Evolutionary conservation across 92 coral and sea anemone species (phyloP), one percentile per base, ranked within the genome.

Genomic region (Desmophyllum pertusum): DNA sequence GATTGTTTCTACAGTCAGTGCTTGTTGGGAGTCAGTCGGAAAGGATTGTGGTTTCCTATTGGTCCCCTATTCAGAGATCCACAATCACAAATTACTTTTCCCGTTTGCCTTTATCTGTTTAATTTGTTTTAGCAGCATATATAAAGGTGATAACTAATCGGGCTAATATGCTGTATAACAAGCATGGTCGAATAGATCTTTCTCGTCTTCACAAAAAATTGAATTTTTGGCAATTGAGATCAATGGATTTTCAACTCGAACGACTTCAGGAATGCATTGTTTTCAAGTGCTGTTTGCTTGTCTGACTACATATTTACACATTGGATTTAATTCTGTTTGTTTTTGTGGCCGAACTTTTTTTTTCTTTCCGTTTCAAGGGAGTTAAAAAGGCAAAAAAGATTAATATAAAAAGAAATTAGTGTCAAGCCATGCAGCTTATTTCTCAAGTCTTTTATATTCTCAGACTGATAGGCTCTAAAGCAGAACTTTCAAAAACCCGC

Each of bases 241-340:
- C 43, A 66, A 66, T 66, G 35, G 25, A 52, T 51, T 31, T 75
- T 50, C n/a, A n/a, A 31, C 41, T 15, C 39, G 64, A 50, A 75
- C 35, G 31, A 33, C 64, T 75, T 75, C 7, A 7, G 25, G 65
- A 52, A 75, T 75, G 79, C 65, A 37, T 75, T 51, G 79, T 75
- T 51, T 17, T 3, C 19, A 73, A 45, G 78, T 30, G 19, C 61
- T 51, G 79, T 52, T 52, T 75, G 45, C 48, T 18, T 35, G 6
- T 10, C 42, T 29, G 4, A 3, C 14, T 31, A 51, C 45, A 75
- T 52, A 75, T 50, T 75, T 75, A 10, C 45, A 10, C 41, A 25
- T 1, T 23, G 52, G n/a, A 23, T 48, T 50, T 48, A 41, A 41
- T 36, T n/a, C 11, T 50, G 33, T 75, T 75, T 75, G 8, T 35